Conservation (phyloP, 2,888 invertebrate species). For the Parascotia fuliginaria region DNA sequence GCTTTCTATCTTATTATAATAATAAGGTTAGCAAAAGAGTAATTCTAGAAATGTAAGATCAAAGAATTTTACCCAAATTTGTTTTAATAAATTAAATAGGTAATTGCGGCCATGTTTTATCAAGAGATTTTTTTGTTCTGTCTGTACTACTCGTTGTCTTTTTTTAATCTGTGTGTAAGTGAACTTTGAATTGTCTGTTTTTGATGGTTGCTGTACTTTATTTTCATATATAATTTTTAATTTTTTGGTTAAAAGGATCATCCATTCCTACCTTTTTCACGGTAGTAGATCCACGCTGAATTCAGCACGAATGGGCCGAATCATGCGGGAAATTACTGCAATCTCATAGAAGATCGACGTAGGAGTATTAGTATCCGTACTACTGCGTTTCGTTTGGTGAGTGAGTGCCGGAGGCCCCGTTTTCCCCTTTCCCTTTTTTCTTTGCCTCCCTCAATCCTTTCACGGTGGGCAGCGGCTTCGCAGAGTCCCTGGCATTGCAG, state of each 20-base stretch:
- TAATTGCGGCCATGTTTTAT: conserved; percentile 5
- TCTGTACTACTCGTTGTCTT: conserved; percentile 14
- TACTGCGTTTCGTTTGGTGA: no score
- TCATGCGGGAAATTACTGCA: no score
- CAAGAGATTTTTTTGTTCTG: conserved; percentile 17
- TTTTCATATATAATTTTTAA: background rate
- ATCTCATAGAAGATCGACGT: no score
- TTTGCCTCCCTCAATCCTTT: no score
- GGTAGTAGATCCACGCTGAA: no score
- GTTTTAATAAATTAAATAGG: conserved; percentile 21
- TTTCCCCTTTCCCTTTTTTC: no score
- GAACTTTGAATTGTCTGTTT: conserved; percentile 1
- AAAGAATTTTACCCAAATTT: conserved; percentile 21
- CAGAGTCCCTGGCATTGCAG: no score
- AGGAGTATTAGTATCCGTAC: no score
- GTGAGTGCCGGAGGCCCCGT: no score
- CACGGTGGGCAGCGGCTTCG: no score
- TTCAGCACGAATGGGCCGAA: no score
- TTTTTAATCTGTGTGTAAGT: conserved; percentile 2
- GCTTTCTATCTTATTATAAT: conserved; percentile 34
- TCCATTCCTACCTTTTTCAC: no score
- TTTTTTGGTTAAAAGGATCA: background rate
- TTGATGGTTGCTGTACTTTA: background rate
- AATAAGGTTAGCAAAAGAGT: conserved; percentile 17
- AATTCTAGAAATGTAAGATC: conserved; percentile 28